Evolutionary conservation across 2,113 vertebrate genomes (phyloP).

Genomic region (Hyperopisus bebe): DNA sequence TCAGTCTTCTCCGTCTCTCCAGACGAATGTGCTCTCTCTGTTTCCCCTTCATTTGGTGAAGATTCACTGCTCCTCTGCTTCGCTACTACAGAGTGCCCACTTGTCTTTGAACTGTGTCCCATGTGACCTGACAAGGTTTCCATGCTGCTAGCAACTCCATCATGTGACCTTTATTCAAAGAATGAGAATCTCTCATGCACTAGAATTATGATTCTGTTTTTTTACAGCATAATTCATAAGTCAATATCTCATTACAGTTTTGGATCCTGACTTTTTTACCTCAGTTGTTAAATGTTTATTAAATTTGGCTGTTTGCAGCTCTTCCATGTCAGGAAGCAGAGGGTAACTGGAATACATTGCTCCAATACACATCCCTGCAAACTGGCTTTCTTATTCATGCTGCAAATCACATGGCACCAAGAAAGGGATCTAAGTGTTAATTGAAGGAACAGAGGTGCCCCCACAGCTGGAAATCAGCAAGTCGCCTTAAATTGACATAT

Average conservation of each 20-base stretch:
- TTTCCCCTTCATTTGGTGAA: neutral
- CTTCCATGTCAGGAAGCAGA: neutral
- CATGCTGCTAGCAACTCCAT: neutral
- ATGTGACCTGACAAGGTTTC: neutral
- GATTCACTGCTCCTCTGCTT: neutral
- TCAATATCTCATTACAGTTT: neutral
- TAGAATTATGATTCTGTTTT: neutral
- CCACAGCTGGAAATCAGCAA: neutral
- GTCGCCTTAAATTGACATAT: neutral
- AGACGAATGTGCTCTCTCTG: constrained; percentile 1
- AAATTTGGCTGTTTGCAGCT: neutral
- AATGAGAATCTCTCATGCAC: neutral
- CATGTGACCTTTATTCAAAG: neutral
- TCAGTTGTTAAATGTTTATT: neutral
- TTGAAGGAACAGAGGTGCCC: neutral
- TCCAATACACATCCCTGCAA: neutral
- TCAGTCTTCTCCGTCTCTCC: neutral
- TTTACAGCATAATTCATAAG: neutral
- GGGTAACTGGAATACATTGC: neutral
- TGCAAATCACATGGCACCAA: neutral
- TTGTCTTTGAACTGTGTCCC: neutral
- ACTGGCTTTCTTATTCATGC: neutral
- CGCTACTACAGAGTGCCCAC: constrained; percentile 12
- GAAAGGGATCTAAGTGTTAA: neutral
- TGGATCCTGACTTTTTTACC: neutral